These are phyloP conservation scores for Forficula auricularia DNA, from an alignment of 1,140 invertebrate genomes.

Conservation along the genomic window DNA sequence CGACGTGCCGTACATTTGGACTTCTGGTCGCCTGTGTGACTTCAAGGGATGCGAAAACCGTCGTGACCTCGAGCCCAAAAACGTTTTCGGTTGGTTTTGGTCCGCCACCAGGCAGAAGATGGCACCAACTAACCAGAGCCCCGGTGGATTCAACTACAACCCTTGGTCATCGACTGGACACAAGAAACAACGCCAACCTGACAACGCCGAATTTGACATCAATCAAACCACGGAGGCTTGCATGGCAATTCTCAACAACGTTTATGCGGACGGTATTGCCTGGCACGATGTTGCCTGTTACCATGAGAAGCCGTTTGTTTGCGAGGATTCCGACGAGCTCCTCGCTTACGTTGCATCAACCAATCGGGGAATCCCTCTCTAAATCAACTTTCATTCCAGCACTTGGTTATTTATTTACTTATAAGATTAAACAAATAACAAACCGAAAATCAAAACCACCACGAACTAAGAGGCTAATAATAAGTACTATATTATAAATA, in stretches of 20 bases:
- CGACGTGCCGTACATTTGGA: constrained; percentile 85
- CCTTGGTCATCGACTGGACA: constrained; percentile 78
- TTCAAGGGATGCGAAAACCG: constrained; percentile 81
- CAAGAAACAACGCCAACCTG: constrained; percentile 70
- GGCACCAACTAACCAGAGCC: constrained; percentile 54
- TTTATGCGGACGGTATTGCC: constrained; percentile 76
- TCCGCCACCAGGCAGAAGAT: constrained; percentile 76
- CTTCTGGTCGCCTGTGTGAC: constrained; percentile 73
- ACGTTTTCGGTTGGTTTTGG: constrained; percentile 81
- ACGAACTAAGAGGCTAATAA: too few relatives aligned
- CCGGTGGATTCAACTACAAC: constrained; percentile 55
- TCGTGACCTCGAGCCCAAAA: constrained; percentile 68
- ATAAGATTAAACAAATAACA: too few relatives aligned
- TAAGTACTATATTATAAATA: too few relatives aligned
- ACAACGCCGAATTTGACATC: constrained; percentile 82
- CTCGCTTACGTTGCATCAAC: constrained; percentile 64
- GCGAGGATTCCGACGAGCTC: constrained; percentile 73
- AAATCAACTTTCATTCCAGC: too few relatives aligned
- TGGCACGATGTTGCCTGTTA: constrained; percentile 88
- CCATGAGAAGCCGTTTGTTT: constrained; percentile 76
- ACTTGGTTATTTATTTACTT: too few relatives aligned
- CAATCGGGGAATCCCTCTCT: constrained; percentile 60
- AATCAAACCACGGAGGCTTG: constrained; percentile 76
- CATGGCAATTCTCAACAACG: constrained; percentile 65
- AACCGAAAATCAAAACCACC: too few relatives aligned